Base-by-base conservation (phyloP, 2,113 vertebrate species). In the Muntiacus reevesi region DNA sequence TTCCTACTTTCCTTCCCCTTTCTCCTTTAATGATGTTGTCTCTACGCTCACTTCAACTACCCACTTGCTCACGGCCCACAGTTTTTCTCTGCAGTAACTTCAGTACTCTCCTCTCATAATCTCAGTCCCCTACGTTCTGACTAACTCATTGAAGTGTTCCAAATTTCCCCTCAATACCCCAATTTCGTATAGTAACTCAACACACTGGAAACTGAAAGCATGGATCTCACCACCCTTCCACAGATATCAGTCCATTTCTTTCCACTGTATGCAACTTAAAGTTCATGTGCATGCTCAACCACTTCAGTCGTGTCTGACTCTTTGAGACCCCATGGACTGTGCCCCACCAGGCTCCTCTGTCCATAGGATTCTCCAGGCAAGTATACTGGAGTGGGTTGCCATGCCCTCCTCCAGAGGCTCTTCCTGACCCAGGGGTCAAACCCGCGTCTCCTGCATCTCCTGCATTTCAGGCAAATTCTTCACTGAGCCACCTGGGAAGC, bases 161-260 rank as follows among this genome's bases (percentile, higher is more conserved):
- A 28, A 1, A 11, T 87, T 86, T 13, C 62, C 2, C 45, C 12
- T 83, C 8, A 64, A 13, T 64, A 64, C 2, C 9, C 6, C 36
- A 59, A n/a, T 4, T 67, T 67, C 52, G 28, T 59, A 11, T 13
- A 47, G 27, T 40, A 12, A 52, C 52, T 52, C 57, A 85, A 89
- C 12, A 45, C 12, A 43, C 16, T 30, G 25, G 71, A 90, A 93
- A 86, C 1, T 19, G 27, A 11, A 89, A n/a, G 1, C 13, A 60
- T 9, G 2, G n/a, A 5, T 60, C 28, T 86, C 36, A 30, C 1
- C 2, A 16, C 0, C 0, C 2, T 43, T 78, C 40, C 45, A 54
- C n/a, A 47, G 6, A 2, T 19, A 89, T 2, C 5, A 81, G n/a
- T 10, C 3, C 28, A 86, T 64, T 78, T 78, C 36, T 84, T 84